These are phyloP conservation scores for Pachliopta kotzebuea DNA, from an alignment of 2,888 invertebrate genomes.

Conservation along the genomic window DNA sequence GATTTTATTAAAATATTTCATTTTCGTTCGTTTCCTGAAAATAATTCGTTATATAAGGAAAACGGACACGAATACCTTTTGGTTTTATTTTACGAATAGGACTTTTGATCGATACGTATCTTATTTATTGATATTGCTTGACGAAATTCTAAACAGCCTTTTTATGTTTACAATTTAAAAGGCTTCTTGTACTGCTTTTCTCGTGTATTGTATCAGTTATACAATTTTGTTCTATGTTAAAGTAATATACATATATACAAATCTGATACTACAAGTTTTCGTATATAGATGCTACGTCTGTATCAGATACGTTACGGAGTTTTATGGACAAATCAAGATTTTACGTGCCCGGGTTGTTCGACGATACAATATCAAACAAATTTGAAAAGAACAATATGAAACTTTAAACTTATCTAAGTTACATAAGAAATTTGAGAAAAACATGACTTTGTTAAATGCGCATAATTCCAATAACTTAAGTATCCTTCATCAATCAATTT, in stretches of 20 bases:
- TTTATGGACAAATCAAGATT: constrained; percentile 15
- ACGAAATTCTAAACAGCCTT: no score
- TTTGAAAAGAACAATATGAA: constrained; percentile 2
- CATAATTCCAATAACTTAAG: no score
- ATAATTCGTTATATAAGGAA: constrained; percentile 10
- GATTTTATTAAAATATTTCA: constrained; percentile 26
- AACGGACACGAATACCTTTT: not conserved
- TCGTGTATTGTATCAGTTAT: no score
- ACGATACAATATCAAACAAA: constrained; percentile 3
- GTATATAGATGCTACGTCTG: constrained; percentile 14
- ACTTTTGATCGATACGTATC: not conserved
- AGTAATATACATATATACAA: no score
- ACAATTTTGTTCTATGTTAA: no score
- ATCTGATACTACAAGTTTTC: constrained; percentile 5
- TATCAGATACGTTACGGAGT: constrained; percentile 18
- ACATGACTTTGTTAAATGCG: no score
- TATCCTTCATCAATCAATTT: no score
- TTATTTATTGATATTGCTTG: no score
- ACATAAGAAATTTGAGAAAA: no score
- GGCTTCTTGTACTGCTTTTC: no score
- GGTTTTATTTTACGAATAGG: not conserved
- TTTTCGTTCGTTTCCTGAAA: constrained; percentile 10
- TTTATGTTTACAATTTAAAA: no score
- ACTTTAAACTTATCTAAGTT: no score
- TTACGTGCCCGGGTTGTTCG: constrained; percentile 14